A percentile compares a stretch with the other conserved stretches of the same genome.
Evolutionary conservation across 2,113 vertebrate genomes (phyloP).

Genomic region (Sphaerodactylus townsendi): DNA sequence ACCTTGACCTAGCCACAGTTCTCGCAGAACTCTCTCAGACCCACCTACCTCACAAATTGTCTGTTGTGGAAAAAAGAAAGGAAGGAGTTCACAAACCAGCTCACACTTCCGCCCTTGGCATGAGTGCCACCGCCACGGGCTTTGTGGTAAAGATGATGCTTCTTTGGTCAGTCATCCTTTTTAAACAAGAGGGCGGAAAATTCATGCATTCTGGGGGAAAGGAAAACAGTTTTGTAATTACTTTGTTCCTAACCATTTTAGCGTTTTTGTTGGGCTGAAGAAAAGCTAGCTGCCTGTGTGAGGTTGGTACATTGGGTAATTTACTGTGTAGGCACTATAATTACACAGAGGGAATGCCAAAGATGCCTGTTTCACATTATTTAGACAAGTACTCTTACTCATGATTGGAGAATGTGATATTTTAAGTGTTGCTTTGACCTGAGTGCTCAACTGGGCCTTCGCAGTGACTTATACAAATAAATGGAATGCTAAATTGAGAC

Average conservation of each 20-base stretch:
- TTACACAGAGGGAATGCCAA: conserved; percentile 58
- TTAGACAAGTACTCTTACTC: conserved; percentile 66
- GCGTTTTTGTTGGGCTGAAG: conserved; percentile 32
- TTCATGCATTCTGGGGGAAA: conserved; percentile 25
- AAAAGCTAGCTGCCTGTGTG: conserved; percentile 31
- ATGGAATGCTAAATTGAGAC: conserved; percentile 46
- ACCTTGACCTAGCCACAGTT: too few species aligned
- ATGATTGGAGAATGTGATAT: conserved; percentile 59
- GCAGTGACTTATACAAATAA: conserved; percentile 48
- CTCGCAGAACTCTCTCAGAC: too few species aligned
- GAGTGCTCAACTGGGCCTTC: conserved; percentile 46
- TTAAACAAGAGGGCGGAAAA: conserved; percentile 30
- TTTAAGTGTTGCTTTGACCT: conserved; percentile 55
- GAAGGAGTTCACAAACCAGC: too few species aligned
- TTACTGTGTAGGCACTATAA: conserved; percentile 49
- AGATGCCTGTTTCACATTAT: conserved; percentile 53
- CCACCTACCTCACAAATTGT: too few species aligned
- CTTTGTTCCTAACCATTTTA: conserved; percentile 33
- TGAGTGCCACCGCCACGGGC: too few species aligned
- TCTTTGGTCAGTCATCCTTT: conserved; percentile 24
- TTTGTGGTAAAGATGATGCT: not conserved
- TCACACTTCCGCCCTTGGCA: too few species aligned
- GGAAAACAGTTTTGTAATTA: conserved; percentile 21
- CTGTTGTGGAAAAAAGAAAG: too few species aligned
- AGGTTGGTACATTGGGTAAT: conserved; percentile 53